A percentile compares a stretch with the other conserved stretches of the same genome.
Evolutionary conservation across 1,140 invertebrate genomes (phyloP).

Genomic region (Zaprionus camerounensis): DNA sequence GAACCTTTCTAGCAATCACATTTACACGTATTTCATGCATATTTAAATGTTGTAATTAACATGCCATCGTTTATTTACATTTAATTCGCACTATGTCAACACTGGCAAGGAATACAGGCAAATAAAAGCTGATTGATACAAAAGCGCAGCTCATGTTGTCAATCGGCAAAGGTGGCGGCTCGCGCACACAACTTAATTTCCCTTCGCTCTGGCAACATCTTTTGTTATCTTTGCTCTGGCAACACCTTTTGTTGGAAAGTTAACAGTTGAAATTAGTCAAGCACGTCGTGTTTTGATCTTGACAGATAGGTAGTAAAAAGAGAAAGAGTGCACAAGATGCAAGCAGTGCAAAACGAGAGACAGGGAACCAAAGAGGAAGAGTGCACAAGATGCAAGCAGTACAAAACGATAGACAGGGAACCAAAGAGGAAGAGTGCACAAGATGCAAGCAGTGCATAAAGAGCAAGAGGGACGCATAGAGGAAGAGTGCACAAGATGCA

Average conservation of each 20-base stretch:
- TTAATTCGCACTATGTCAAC: background rate
- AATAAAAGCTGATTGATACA: background rate
- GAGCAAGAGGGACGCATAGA: no score
- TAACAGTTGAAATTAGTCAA: no score
- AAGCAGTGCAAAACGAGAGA: no score
- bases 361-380: no score
- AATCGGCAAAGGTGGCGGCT: background rate
- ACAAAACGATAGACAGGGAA: accelerated
- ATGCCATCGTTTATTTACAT: background rate
- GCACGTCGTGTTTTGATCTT: no score
- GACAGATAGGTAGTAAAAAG: no score
- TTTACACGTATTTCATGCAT: background rate
- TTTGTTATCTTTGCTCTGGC: no score
- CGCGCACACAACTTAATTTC: background rate
- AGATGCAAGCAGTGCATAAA: no score
- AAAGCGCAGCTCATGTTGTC: background rate
- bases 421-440: no score
- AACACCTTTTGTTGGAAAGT: no score
- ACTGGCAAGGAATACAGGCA: background rate
- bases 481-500: background rate
- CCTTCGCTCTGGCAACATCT: background rate
- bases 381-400: no score
- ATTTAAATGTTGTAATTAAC: background rate
- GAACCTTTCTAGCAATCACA: constrained; percentile 55
- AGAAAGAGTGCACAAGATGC: no score